A percentile compares a stretch with the other conserved stretches of the same genome.
Evolutionary conservation across 2,797 vertebrate species (phyloP).

Genomic region (Hybognathus amarus): DNA sequence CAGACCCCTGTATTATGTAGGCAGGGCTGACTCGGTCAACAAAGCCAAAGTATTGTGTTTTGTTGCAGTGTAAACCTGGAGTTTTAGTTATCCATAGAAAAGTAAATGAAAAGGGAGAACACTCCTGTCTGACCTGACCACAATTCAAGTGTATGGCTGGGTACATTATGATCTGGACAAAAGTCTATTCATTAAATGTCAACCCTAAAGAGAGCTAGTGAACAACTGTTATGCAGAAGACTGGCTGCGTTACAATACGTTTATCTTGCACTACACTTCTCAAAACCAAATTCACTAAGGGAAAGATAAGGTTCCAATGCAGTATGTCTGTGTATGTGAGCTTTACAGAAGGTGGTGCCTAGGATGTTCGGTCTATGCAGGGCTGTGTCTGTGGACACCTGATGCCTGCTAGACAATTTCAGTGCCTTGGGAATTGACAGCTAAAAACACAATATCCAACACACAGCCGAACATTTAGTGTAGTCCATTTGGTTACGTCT

Average conservation of each 20-base stretch:
- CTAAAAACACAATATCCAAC: not conserved
- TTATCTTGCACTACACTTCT: not conserved
- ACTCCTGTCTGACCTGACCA: not conserved
- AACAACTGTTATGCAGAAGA: not conserved
- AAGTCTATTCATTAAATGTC: conserved; percentile 11
- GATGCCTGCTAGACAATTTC: not conserved
- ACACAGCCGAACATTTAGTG: too few species aligned
- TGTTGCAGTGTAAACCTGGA: not conserved
- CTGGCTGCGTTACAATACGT: not conserved
- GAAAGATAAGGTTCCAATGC: not conserved
- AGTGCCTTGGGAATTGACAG: not conserved
- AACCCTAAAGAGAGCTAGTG: not conserved
- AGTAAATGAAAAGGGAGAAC: conserved; percentile 17
- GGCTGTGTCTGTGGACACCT: not conserved
- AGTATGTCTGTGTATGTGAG: not conserved
- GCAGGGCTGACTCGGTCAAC: conserved; percentile 10
- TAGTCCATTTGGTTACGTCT: too few species aligned
- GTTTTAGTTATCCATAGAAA: conserved; percentile 6
- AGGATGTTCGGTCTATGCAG: not conserved
- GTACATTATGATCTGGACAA: conserved; percentile 18
- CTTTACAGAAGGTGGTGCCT: not conserved
- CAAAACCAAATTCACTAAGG: not conserved
- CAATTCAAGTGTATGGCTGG: conserved; percentile 18
- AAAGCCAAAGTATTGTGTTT: conserved; percentile 25
- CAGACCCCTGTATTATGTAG: conserved; percentile 21